Conservation (phyloP, 2,888 invertebrate genomes). For the Cheilosia vernalis region DNA sequence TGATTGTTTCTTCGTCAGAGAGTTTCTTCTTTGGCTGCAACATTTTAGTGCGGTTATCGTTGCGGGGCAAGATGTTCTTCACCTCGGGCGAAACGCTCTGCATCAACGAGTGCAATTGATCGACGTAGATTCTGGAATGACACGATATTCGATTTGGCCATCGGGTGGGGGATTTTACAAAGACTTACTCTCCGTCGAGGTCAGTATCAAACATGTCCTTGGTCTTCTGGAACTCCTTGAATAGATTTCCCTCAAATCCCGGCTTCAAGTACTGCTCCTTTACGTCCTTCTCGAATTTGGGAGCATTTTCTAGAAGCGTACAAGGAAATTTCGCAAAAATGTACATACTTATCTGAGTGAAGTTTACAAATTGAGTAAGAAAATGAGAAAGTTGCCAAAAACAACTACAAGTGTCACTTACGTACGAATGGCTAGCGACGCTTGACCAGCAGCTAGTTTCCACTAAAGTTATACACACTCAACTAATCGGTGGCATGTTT, state of each 20-base stretch:
- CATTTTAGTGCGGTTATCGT: conserved; percentile 77
- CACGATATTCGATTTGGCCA: neutral
- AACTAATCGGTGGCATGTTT: too few relatives aligned
- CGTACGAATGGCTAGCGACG: too few relatives aligned
- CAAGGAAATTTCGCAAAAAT: conserved; percentile 3
- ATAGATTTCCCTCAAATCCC: conserved; percentile 81
- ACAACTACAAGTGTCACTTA: too few relatives aligned
- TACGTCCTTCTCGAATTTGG: conserved; percentile 81
- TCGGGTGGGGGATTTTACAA: neutral
- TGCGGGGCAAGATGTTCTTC: conserved; percentile 80
- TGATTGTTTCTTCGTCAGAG: conserved; percentile 82
- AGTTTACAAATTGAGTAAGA: too few relatives aligned
- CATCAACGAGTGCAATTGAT: conserved; percentile 82
- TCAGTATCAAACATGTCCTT: conserved; percentile 83
- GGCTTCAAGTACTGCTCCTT: conserved; percentile 85
- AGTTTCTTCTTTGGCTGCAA: conserved; percentile 78
- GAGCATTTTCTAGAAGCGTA: conserved; percentile 76
- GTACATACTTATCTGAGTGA: neutral
- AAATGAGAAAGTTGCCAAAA: too few relatives aligned
- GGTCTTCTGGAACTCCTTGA: conserved; percentile 80
- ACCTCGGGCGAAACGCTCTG: conserved; percentile 81
- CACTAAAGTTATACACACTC: too few relatives aligned
- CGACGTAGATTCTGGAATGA: conserved; percentile 80
- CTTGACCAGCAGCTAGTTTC: too few relatives aligned
- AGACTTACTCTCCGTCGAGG: conserved; percentile 85